Evolutionary conservation across 2,888 invertebrate species (phyloP).

Genomic region (Cantharis nigra): DNA sequence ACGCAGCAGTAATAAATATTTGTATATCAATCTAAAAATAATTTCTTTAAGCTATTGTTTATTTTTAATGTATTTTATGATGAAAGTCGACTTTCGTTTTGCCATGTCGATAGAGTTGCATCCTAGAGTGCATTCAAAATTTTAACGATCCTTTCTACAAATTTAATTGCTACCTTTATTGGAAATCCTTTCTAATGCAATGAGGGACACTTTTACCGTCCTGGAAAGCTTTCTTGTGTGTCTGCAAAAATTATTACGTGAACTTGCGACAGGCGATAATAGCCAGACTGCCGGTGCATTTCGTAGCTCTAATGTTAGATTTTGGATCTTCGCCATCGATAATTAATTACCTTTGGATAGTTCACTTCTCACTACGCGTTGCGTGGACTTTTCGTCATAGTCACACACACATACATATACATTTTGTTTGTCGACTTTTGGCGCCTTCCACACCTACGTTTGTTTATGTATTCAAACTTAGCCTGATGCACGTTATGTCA

Average conservation of each 20-base stretch:
- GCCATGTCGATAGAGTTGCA: not conserved
- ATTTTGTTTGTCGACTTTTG: constrained; percentile 23
- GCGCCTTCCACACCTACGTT: constrained; percentile 28
- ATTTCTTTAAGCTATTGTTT: not conserved
- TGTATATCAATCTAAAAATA: not conserved
- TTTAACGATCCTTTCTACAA: constrained; percentile 17
- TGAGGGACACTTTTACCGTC: constrained; percentile 7
- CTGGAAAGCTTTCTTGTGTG: not conserved
- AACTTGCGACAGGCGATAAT: not conserved
- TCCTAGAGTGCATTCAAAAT: constrained; percentile 12
- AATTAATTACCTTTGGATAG: constrained; percentile 23
- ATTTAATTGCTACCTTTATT: constrained; percentile 9
- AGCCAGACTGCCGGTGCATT: constrained; percentile 21
- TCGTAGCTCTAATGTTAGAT: constrained; percentile 21
- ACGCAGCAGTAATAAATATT: not conserved
- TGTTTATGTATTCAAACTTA: constrained; percentile 26
- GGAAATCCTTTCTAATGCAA: constrained; percentile 15
- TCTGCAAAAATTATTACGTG: not conserved
- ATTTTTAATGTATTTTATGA: not conserved
- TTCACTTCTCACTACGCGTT: constrained; percentile 23
- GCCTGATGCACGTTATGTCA: constrained; percentile 17
- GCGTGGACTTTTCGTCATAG: constrained; percentile 22
- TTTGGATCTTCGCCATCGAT: constrained; percentile 17
- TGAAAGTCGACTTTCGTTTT: not conserved
- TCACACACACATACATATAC: constrained; percentile 13